Conservation (phyloP, 1,140 invertebrate genomes). For the Eulimnadia texana region DNA sequence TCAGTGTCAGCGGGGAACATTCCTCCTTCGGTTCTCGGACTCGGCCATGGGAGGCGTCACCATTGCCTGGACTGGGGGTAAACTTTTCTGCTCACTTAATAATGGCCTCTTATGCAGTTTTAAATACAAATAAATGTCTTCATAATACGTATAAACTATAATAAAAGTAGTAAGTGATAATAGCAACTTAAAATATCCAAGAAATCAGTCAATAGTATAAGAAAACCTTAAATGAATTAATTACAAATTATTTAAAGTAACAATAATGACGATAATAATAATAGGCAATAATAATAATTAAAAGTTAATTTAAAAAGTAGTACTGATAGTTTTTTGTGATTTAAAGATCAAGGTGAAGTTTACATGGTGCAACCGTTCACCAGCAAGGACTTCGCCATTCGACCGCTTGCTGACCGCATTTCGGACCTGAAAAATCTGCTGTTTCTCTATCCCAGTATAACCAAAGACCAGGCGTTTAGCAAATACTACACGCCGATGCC, state of each 20-base stretch:
- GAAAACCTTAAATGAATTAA: neutral
- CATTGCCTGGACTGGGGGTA: slow-evolving; percentile 79
- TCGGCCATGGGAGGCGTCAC: slow-evolving; percentile 89
- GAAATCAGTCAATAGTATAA: too few species aligned
- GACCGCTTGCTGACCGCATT: slow-evolving; percentile 75
- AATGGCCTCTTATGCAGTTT: neutral
- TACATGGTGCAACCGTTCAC: slow-evolving; percentile 85
- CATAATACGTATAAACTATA: too few species aligned
- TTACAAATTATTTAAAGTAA: neutral
- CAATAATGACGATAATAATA: too few species aligned
- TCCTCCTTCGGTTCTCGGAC: slow-evolving; percentile 85
- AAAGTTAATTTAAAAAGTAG: neutral
- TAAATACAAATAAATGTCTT: neutral
- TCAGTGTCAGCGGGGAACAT: slow-evolving; percentile 60
- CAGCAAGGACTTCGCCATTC: slow-evolving; percentile 76
- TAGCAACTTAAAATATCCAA: too few species aligned
- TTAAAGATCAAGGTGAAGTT: slow-evolving; percentile 48
- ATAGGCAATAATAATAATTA: too few species aligned
- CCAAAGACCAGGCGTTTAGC: slow-evolving; percentile 72
- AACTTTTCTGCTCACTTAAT: slow-evolving; percentile 19
- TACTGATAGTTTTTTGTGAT: neutral
- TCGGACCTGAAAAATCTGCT: slow-evolving; percentile 69
- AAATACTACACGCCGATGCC: slow-evolving; percentile 78
- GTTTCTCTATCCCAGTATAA: slow-evolving; percentile 71
- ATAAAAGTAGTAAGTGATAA: neutral